Evolutionary conservation across 2,888 invertebrate genomes (phyloP).

Genomic region (Agrochola circellaris): DNA sequence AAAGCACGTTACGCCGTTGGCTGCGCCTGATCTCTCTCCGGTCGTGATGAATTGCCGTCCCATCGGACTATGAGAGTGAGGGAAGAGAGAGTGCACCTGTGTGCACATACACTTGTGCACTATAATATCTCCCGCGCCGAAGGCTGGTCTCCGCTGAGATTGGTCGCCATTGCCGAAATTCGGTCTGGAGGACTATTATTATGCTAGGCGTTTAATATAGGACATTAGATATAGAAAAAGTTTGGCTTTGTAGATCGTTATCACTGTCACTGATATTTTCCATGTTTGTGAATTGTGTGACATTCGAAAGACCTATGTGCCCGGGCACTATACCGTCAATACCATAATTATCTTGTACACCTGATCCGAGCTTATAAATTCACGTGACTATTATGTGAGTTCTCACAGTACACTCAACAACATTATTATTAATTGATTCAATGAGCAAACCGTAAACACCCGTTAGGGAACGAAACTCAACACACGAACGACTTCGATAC

Average conservation of each 20-base stretch:
- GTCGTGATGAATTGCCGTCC: too few relatives aligned
- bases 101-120: too few relatives aligned
- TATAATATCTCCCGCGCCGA: too few relatives aligned
- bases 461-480: conserved; percentile 19
- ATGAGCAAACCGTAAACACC: conserved; percentile 37
- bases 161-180: too few relatives aligned
- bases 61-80: too few relatives aligned
- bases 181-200: too few relatives aligned
- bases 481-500: conserved; percentile 27
- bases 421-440: conserved; percentile 49
- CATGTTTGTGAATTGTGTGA: background rate
- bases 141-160: too few relatives aligned
- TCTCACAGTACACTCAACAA: conserved; percentile 19
- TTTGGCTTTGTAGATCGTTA: background rate
- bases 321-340: background rate
- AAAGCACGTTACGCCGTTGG: too few relatives aligned
- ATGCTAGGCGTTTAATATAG: background rate
- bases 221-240: background rate
- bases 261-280: background rate
- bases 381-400: conserved; percentile 24
- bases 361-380: background rate
- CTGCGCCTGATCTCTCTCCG: too few relatives aligned
- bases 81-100: too few relatives aligned
- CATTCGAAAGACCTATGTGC: background rate
- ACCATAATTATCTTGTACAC: background rate